Evolutionary conservation across 2,797 vertebrate species (phyloP).

Genomic region (Cottoperca gobio): DNA sequence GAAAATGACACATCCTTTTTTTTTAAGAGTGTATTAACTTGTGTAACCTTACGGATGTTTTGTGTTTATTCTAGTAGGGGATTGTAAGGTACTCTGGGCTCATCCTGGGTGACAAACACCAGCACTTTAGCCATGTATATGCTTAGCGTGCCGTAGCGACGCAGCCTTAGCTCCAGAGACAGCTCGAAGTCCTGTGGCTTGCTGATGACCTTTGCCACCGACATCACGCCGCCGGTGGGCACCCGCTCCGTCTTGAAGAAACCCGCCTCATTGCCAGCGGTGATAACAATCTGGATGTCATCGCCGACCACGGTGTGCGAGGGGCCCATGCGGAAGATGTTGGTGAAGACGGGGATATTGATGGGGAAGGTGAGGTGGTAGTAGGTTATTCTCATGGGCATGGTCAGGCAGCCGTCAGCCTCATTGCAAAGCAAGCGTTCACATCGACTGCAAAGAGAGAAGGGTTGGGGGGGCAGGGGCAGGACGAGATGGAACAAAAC

Average conservation of each 20-base stretch:
- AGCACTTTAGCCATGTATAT: slow-evolving; percentile 92
- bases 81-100: slow-evolving; percentile 72
- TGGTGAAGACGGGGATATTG: slow-evolving; percentile 94
- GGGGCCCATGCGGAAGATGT: slow-evolving; percentile 98
- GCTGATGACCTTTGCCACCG: slow-evolving; percentile 88
- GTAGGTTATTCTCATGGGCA: slow-evolving; percentile 98
- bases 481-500: slow-evolving; percentile 64
- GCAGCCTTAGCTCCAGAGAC: slow-evolving; percentile 92
- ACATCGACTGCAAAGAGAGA: slow-evolving; percentile 94
- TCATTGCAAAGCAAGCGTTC: slow-evolving; percentile 99
- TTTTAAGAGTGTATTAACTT: slow-evolving; percentile 27
- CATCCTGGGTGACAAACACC: slow-evolving; percentile 93
- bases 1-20: slow-evolving; percentile 47
- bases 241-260: slow-evolving; percentile 89
- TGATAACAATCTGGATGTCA: slow-evolving; percentile 92
- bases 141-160: slow-evolving; percentile 87
- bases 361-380: slow-evolving; percentile 98
- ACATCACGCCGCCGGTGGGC: slow-evolving; percentile 90
- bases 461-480: slow-evolving; percentile 13
- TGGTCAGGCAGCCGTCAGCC: slow-evolving; percentile 92
- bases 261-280: slow-evolving; percentile 90
- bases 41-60: not conserved
- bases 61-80: slow-evolving; percentile 64
- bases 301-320: slow-evolving; percentile 90
- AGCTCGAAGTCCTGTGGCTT: slow-evolving; percentile 93